Percentiles rank a stretch among this genome's conserved stretches.
Conservation (phyloP, 1,140 invertebrate species). For the Metopolophium dirhodum region DNA sequence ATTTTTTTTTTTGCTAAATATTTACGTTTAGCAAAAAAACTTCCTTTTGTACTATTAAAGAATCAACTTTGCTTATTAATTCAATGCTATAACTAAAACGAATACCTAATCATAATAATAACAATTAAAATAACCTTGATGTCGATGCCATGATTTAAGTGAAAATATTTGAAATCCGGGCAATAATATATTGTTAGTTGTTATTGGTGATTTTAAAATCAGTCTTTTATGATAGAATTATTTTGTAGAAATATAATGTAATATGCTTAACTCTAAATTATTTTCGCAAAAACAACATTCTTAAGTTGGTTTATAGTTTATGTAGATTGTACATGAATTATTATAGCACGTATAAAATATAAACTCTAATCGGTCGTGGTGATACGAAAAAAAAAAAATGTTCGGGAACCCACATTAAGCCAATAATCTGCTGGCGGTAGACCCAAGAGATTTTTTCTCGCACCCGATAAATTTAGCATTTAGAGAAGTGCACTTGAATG, state of each 20-base stretch:
- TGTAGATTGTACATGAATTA: not conserved
- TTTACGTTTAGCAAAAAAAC: not conserved
- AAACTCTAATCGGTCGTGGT: not conserved
- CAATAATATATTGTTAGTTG: too few species aligned
- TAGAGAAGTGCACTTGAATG: constrained; percentile 33
- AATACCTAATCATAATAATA: not conserved
- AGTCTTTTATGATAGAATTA: not conserved
- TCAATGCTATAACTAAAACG: not conserved
- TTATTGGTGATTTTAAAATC: not conserved
- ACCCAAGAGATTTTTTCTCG: constrained; percentile 3
- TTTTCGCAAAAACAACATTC: not conserved
- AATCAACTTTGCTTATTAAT: not conserved
- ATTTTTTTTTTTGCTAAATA: not conserved
- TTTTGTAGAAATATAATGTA: not conserved
- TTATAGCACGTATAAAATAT: not conserved
- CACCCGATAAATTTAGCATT: constrained; percentile 13
- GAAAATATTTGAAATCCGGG: not conserved
- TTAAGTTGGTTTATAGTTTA: not conserved
- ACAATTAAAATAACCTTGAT: not conserved
- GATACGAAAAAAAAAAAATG: not conserved
- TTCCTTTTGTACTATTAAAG: not conserved
- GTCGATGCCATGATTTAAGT: not conserved
- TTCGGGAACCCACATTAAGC: not conserved
- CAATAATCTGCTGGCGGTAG: constrained; percentile 32
- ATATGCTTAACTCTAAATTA: not conserved